Base-by-base conservation (phyloP, 2,888 invertebrate species). In the Tortricodes alternella region DNA sequence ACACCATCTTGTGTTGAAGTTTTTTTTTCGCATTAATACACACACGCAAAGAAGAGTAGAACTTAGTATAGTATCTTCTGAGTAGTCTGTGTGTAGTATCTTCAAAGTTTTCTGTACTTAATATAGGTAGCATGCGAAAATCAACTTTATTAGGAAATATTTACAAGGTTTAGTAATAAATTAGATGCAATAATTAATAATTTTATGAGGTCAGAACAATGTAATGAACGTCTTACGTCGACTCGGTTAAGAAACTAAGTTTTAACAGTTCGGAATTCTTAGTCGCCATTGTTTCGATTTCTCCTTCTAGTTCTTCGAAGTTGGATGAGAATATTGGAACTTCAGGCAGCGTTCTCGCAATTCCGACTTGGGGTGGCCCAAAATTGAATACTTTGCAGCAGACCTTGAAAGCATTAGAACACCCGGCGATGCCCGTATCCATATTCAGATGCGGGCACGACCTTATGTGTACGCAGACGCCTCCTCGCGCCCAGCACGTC, bases 401-500 rank as follows among this genome's bases (percentile, higher is more conserved):
- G 0, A 84, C 80, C 55, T 67, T 73, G 55, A 65, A 63, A 5
- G 71, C 67, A 29, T 61, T 59, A 0, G 68, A 39, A 58, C 85
- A 85, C 3, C 81, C 83, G 0, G 76, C 27, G 3, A 82, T 68
- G 2, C 56, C 55, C 0, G 67, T 11, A 13, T 83, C 83, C 44
- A 80, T 73, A 0, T 50, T 52, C 37, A 74, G 44, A 0, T 53
- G 41, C 0, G 63, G 68, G 52, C 82, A 82, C 8, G 68, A 34
- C n/a, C 64, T 63, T 18, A 80, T 57, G 9, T 71, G 64, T 3
- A 80, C 62, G 55, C 82, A 85, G 1, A 74, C 41, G 0, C 83
- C 85, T 0, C 82, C 82, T 0, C 82, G 77, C 0, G 74, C 78
- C 84, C 83, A 83, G 62, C 84, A 85, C 1, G 83, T 80, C 2